Base-by-base conservation (phyloP, 1,140 invertebrate species). In the Onthophagus taurus region DNA sequence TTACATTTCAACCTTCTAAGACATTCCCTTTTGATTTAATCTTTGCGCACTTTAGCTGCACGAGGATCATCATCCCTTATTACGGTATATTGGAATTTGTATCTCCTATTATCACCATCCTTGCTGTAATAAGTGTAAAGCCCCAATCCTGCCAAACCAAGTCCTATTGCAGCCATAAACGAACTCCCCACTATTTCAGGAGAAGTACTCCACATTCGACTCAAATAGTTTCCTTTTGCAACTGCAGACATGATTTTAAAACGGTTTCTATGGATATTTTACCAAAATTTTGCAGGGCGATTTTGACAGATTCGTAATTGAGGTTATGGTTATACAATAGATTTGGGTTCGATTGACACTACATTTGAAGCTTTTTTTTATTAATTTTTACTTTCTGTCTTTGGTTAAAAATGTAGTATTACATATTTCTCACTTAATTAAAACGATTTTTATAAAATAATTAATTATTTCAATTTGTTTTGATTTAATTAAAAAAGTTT, bases 31-130 rank as follows among this genome's bases (percentile, higher is more conserved):
- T n/a, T n/a, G n/a, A n/a, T n/a, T 29, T 29, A 29, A 41, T 41
- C 44, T 38, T 50, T 53, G 18, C 51, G 50, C 24, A 61, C 43
- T 35, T 42, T 54, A n/a, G 36, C 50, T 7, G 54, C 61, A 57
- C 65, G 67, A 4, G 77, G 77, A 58, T 80, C 78, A 46, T 79
- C 76, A 13, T 77, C 68, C 33, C 78, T 67, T 58, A 72, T 71
- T 18, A 80, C 68, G n/a, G 74, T 68, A 58, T 75, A 78, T n/a
- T 66, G 58, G 11, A 59, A 49, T 57, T 77, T 79, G 55, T 78
- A 78, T 52, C 62, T 67, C 42, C 67, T 65, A 50, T 80, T 79
- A 52, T 80, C 76, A 31, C 76, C 77, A 58, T 80, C 76, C n/a
- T 67, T 72, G 51, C 67, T 60, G 17, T 66, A 59, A 47, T 78